A percentile compares a stretch with the other conserved stretches of the same genome.
These are phyloP conservation scores for Pseudococcus longispinus DNA, from an alignment of 2,888 invertebrate species.

Conservation along the genomic window DNA sequence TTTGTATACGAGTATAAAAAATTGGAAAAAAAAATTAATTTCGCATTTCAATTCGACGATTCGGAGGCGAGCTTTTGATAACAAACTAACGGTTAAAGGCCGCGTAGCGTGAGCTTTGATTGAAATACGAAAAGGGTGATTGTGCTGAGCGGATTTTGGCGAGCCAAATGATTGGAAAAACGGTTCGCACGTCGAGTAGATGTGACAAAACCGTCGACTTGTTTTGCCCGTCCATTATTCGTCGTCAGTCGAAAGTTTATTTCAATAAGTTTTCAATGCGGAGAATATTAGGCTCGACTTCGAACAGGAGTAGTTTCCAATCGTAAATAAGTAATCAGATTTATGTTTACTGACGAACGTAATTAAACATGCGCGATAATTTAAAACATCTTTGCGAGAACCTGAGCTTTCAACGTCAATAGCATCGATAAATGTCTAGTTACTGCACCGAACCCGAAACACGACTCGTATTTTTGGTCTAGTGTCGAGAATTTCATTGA, in stretches of 20 bases:
- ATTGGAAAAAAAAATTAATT: constrained; percentile 23
- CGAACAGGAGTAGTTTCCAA: background rate
- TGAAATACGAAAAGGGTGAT: background rate
- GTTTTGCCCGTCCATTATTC: background rate
- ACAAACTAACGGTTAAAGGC: background rate
- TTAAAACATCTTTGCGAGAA: background rate
- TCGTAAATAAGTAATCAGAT: constrained; percentile 19
- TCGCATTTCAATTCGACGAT: background rate
- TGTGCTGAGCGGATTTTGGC: background rate
- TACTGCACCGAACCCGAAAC: background rate
- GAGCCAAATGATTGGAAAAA: background rate
- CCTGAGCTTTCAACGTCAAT: background rate
- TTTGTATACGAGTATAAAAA: background rate
- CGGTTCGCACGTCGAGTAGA: background rate
- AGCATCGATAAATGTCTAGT: background rate
- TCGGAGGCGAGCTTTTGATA: background rate
- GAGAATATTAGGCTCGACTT: background rate
- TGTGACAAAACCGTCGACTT: constrained; percentile 3
- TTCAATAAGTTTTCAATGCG: background rate
- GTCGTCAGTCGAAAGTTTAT: constrained; percentile 20
- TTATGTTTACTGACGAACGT: constrained; percentile 7
- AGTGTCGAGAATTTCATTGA: background rate
- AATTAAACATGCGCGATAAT: constrained; percentile 17
- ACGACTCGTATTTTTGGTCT: background rate
- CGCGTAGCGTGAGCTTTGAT: background rate